Base-by-base conservation (phyloP, 2,797 vertebrate species). In the Xenopus petersii region DNA sequence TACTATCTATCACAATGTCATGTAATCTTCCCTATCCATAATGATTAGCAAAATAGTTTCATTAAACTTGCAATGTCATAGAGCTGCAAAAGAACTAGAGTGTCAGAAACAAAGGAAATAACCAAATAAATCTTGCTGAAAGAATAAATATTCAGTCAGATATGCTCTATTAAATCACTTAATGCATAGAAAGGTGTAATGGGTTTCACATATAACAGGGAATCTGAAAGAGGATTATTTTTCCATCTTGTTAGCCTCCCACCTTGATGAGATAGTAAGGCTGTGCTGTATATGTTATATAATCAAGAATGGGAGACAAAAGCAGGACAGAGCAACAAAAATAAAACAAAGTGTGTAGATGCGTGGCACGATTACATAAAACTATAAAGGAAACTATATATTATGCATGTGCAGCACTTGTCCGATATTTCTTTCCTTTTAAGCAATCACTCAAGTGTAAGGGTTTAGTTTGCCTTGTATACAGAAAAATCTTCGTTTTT, bases 171-270 rank as follows among this genome's bases (percentile, higher is more conserved):
- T 60, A 24, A 60, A 60, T 60, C 24, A 60, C 21, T 56, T 70
- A 56, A 60, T 30, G 54, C 54, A 17, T 65, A 24, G 61, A 70
- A 75, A 59, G 58, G 49, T 59, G 60, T 75, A 67, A 70, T 65
- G 59, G 61, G 54, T 70, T 65, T 65, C 30, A 30, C 12, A 46
- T 64, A 62, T 59, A 65, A 70, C 64, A 75, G 54, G 54, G 42
- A 59, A 26, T 59, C 26, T 65, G 64, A 75, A 70, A 51, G 54
- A 75, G 64, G 67, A 75, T 70, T 71, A 75, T 75, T 70, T 60
- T 75, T 70, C 74, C 67, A 75, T 65, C 61, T 70, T 65, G 49
- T 75, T 75, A 65, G 54, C 67, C 59, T 64, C 73, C 68, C 26
- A 51, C 60, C 67, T 70, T 75, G 70, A 75, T 65, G 59, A 65